Evolutionary conservation across 2,888 invertebrate genomes (phyloP).

Genomic region (Cosmopolites sordidus): DNA sequence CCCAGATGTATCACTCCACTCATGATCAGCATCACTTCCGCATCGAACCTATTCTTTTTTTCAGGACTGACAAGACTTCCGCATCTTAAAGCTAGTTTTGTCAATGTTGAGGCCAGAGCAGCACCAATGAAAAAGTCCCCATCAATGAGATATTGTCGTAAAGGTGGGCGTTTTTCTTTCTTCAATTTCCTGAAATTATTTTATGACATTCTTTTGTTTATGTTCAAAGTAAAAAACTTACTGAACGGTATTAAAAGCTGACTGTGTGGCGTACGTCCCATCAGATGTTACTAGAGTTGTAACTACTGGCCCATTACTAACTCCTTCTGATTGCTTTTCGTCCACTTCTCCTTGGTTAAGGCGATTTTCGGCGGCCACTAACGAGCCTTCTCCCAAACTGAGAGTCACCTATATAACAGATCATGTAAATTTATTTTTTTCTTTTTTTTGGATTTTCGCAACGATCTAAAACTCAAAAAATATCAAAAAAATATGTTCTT

Average conservation of each 20-base stretch:
- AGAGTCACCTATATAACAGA: conserved; percentile 31
- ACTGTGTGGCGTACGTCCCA: conserved; percentile 98
- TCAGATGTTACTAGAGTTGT: conserved; percentile 89
- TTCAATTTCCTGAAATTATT: conserved; percentile 53
- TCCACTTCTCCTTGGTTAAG: conserved; percentile 69
- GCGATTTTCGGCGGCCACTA: conserved; percentile 63
- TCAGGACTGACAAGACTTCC: conserved; percentile 48
- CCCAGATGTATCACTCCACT: conserved; percentile 83
- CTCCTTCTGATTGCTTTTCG: conserved; percentile 45
- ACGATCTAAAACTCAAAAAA: too few relatives aligned
- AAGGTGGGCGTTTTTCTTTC: conserved; percentile 70
- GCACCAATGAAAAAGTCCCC: conserved; percentile 97
- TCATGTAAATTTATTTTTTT: not conserved
- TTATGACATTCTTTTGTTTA: too few relatives aligned
- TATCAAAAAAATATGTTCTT: too few relatives aligned
- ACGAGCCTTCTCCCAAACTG: conserved; percentile 66
- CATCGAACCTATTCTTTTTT: conserved; percentile 57
- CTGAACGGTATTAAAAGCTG: conserved; percentile 84
- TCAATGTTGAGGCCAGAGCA: conserved; percentile 82
- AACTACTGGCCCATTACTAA: conserved; percentile 31
- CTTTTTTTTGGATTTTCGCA: too few relatives aligned
- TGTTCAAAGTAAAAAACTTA: conserved; percentile 53
- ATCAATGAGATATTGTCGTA: conserved; percentile 84
- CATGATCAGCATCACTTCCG: conserved; percentile 84
- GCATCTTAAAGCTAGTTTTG: conserved; percentile 81